Base-by-base conservation (phyloP, 2,797 vertebrate genomes). In the Uromys caudimaculatus region DNA sequence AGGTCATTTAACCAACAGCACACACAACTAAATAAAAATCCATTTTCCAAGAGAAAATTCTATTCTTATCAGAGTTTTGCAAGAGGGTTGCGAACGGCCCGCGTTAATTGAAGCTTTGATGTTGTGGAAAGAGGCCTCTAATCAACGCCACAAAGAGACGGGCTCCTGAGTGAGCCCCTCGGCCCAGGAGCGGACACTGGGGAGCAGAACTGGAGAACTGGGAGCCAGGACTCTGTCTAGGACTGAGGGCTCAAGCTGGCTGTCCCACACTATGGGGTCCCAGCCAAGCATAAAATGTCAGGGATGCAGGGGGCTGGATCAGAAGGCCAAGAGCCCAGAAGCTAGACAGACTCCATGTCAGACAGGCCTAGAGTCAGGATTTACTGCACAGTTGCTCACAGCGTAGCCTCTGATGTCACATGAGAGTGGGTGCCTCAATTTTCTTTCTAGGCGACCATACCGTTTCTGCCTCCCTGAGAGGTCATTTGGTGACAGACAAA, bases 21-120 rank as follows among this genome's bases (percentile, higher is more conserved):
- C 98, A 97, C 91, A 97, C 98, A 95, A 97, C 98, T 97, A 93
- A 98, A 98, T 98, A 98, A 98, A 98, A 99, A 98, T 98, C 98
- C 98, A 97, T 98, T 98, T 98, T 98, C 98, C 98, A 89, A 97
- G 98, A 98, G 98, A 98, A 98, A 98, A 98, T 98, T 98, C 98
- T 98, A 95, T 98, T 98, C 98, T 99, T 99, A 99, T 98, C 98
- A 98, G 98, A 98, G 98, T 97, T 98, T 97, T 98, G 98, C 98
- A 98, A 98, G 98, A 98, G 98, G 98, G 98, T 97, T 97, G 97
- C 97, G 12, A 98, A 98, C 96, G 0, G 98, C 97, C 98, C 95
- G 71, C 73, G 97, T 97, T 98, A 98, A 99, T 99, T 98, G 98
- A 96, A 98, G 98, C 98, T 98, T 98, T 98, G 98, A 98, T 98